Base-by-base conservation (phyloP, 30 jellyfish, hydroid and myxozoan species). In the Calvadosia cruxmelitensis region DNA sequence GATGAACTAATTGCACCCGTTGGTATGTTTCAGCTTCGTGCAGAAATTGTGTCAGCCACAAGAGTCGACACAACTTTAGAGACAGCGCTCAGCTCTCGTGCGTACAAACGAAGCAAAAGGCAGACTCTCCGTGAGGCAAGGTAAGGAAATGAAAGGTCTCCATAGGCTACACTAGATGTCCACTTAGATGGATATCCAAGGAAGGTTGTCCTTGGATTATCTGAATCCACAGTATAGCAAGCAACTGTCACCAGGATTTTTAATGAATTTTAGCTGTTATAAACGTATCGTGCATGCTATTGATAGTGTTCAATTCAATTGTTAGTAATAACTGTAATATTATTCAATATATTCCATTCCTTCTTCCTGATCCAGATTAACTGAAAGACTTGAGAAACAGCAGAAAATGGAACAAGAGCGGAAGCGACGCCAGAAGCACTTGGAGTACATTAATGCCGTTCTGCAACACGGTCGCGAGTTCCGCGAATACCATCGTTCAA, bases 41-140 rank as follows among this genome's bases (percentile, higher is more conserved):
- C 93, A n/a, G 98, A 89, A 62, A 65, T 89, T 51, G 92, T 89
- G 49, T 28, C 79, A 42, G 80, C 98, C 26, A 89, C 80, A 94
- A 68, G 94, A 52, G 81, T 69, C 57, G 98, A 89, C 57, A 89
- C 98, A 0, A 89, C 98, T 20, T 72, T 89, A 73, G 98, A 89
- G 53, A 89, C 98, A 29, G 95, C 98, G 5, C 74, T 89, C 61
- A 89, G 93, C 70, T 73, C 93, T 26, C 68, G 94, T 35, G 98
- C 98, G 48, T 89, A 89, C 49, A 89, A 89, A 53, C 64, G 98
- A 34, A 81, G 95, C 71, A 89, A 89, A 48, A 73, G 98, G 49
- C 98, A 89, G 62, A 89, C 94, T 0, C 85, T 89, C 26, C 79
- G 98, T 29, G 98, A 89, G 71, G 98, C 98, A 48, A 89, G 98